A percentile compares a stretch with the other conserved stretches of the same genome.
phyloP scores from a whole-genome alignment of 2,888 invertebrate species.

The Chymomyza fuscimana region DNA sequence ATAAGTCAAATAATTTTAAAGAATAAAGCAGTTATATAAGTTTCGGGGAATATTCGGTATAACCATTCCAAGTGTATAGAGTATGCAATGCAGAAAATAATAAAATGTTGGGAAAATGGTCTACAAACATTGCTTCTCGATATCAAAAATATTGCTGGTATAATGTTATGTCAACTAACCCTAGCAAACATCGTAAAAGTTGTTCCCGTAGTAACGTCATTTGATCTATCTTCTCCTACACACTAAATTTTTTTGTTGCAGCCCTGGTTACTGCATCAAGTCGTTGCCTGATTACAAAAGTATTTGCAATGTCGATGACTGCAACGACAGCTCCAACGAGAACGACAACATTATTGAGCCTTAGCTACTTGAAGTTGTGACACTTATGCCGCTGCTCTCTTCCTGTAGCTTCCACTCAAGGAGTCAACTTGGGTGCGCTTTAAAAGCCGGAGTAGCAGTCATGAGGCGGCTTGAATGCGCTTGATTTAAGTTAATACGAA shows the following conservation, averaged over 20 bases:
- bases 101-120: too few species aligned
- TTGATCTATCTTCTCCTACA: too few species aligned
- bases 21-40: too few species aligned
- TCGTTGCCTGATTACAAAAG: slow-evolving; percentile 59
- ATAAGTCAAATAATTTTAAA: too few species aligned
- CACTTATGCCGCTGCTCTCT: slow-evolving; percentile 33
- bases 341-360: slow-evolving; percentile 32
- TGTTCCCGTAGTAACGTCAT: too few species aligned
- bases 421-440: slow-evolving; percentile 48
- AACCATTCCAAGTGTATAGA: too few species aligned
- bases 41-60: too few species aligned
- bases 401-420: slow-evolving; percentile 41
- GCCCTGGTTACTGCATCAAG: slow-evolving; percentile 48
- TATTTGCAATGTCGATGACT: slow-evolving; percentile 36
- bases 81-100: too few species aligned
- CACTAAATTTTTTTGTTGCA: not conserved
- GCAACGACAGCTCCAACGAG: slow-evolving; percentile 42
- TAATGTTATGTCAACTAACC: too few species aligned
- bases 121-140: too few species aligned
- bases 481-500: slow-evolving; percentile 64
- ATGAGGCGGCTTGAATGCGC: slow-evolving; percentile 59
- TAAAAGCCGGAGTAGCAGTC: slow-evolving; percentile 43
- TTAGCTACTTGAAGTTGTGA: slow-evolving; percentile 25
- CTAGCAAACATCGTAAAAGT: too few species aligned
- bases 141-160: too few species aligned